Base-by-base conservation (phyloP, 2,797 vertebrate species). In the Allochrocebus solatus region DNA sequence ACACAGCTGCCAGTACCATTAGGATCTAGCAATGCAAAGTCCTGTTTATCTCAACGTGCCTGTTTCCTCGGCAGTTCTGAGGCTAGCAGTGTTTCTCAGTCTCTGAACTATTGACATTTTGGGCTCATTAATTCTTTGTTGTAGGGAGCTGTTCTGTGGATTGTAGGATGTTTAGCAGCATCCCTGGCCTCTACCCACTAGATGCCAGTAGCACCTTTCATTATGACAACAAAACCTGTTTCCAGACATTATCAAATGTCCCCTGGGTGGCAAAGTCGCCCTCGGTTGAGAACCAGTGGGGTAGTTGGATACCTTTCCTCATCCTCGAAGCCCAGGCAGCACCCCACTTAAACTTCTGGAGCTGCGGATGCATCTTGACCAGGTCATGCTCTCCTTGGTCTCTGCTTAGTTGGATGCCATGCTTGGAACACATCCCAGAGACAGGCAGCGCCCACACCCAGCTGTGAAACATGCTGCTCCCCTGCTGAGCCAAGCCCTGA, bases 1-100 rank as follows among this genome's bases (percentile, higher is more conserved):
- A n/a, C 10, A 5, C 48, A 50, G 83, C 26, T 33, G n/a, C 26
- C 43, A 28, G 17, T 5, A 21, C 3, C 39, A 9, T 0, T 0
- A 81, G 36, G 70, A 28, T 21, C 61, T 22, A 59, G 26, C 22
- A 5, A 0, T 11, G 12, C 28, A 6, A 70, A 72, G 55, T 43
- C 76, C 57, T 61, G 3, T 36, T 33, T 19, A 4, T 36, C 1
- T 59, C 33, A 28, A 2, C 7, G 8, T n/a, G 39, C 43, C 76
- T 16, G 6, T 43, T 50, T 33, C 46, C 78, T 61, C 0, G 0
- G 28, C 2, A 17, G 36, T 50, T 72, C 86, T 50, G 17, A 46
- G n/a, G 33, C 50, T 48, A 17, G 22, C 61, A 5, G 36, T 2
- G 3, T 57, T 78, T 74, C 91, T 57, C 36, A 41, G 1, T 17